Base-by-base conservation (phyloP, 2,797 vertebrate genomes). In the Urophycis tenuis region DNA sequence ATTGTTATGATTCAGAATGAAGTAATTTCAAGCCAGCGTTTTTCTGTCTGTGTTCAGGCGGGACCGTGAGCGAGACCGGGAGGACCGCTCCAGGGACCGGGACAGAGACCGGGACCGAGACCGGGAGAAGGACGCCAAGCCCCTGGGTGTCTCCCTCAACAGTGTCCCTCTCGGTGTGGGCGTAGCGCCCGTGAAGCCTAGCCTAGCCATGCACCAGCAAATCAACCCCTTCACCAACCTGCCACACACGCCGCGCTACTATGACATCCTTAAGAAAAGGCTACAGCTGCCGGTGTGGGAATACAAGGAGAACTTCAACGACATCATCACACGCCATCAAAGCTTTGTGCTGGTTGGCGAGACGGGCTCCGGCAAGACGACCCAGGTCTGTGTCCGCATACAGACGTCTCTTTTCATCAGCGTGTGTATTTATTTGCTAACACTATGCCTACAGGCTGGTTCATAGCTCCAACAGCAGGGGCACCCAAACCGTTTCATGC, bases 281-380 rank as follows among this genome's bases (percentile, higher is more conserved):
- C 93, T 99, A 78, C 96, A 95, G 2, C 95, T 99, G 84, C 98
- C 98, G 22, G 98, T 99, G 74, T 99, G 97, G 97, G 98, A 99
- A 88, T 99, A 99, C 87, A 98, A 97, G 86, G 98, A 99, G 82
- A 95, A 92, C 73, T 99, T 99, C 90, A 96, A 89, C 0, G 96
- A 99, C 80, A 99, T 99, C 91, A 94, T 99, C 82, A 92, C 95
- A 77, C 94, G 96, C 36, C 93, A 98, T 78, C 98, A 99, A 88
- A 96, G 95, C 74, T 99, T 99, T 88, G 97, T 99, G 74, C 92
- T 99, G 60, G 97, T 99, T 2, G 97, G 98, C 89, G 98, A 99
- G 91, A 99, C 97, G 2, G 97, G 98, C 10, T 99, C 98, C 82
- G 97, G 98, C 77, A 99, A 99, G 91, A 99, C 98, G 70, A 99